Evolutionary conservation across 2,113 vertebrate genomes (phyloP).

Genomic region (Corythornis vintsioides): DNA sequence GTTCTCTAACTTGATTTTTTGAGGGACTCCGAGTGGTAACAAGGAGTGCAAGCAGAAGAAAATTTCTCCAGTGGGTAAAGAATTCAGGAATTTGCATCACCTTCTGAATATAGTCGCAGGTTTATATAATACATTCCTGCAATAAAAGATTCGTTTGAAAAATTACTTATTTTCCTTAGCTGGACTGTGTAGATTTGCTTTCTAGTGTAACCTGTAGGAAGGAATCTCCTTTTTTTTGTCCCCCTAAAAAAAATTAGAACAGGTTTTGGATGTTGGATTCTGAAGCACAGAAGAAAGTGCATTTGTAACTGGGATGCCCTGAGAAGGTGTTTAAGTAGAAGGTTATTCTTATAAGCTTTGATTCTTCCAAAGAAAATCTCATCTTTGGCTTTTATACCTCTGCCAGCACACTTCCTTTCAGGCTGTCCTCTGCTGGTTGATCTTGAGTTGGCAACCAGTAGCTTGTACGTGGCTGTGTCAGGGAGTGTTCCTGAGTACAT

Average conservation of each 20-base stretch:
- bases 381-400: background rate
- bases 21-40: background rate
- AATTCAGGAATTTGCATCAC: background rate
- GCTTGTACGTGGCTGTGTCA: background rate
- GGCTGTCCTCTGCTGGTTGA: background rate
- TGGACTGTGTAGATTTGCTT: background rate
- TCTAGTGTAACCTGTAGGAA: background rate
- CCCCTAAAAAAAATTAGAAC: background rate
- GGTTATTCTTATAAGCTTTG: background rate
- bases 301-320: background rate
- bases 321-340: background rate
- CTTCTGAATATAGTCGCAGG: background rate
- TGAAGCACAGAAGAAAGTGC: background rate
- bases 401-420: background rate
- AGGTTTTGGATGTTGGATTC: background rate
- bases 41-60: background rate
- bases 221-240: background rate
- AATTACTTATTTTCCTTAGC: background rate
- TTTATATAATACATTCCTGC: background rate
- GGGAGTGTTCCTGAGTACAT: background rate
- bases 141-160: background rate
- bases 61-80: background rate
- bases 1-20: background rate
- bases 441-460: background rate
- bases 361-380: background rate